Percentiles rank a stretch among this genome's conserved stretches.
Conservation (phyloP, 2,888 invertebrate species). For the Tenthredo mesomela region DNA sequence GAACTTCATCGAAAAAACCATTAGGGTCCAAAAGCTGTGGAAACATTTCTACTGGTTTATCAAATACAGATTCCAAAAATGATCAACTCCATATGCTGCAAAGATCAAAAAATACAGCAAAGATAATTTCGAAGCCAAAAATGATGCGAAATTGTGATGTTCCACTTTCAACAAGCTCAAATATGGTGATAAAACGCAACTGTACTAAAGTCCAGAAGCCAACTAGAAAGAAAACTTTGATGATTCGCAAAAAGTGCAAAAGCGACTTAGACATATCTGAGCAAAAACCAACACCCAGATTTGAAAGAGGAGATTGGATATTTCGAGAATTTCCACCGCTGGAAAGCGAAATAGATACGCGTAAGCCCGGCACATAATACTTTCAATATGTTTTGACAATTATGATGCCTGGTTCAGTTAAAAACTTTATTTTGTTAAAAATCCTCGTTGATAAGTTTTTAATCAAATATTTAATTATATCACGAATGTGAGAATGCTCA, state of each 20-base stretch:
- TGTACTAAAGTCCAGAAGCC: constrained; percentile 57
- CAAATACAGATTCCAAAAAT: background rate
- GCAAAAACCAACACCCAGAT: constrained; percentile 68
- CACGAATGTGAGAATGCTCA: constrained; percentile 31
- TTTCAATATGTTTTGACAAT: constrained; percentile 61
- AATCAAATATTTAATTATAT: constrained; percentile 22
- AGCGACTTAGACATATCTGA: constrained; percentile 71
- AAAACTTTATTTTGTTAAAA: constrained; percentile 23
- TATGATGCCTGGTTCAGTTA: constrained; percentile 71
- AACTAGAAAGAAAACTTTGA: constrained; percentile 59
- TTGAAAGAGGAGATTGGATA: constrained; percentile 67
- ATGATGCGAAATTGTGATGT: constrained; percentile 43
- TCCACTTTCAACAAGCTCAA: constrained; percentile 13
- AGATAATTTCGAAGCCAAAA: constrained; percentile 31
- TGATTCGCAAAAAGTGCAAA: constrained; percentile 63
- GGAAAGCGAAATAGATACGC: constrained; percentile 65
- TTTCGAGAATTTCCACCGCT: constrained; percentile 66
- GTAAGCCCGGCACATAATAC: constrained; percentile 69
- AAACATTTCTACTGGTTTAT: background rate
- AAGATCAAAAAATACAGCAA: constrained; percentile 13
- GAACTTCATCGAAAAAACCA: background rate
- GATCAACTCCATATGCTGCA: background rate
- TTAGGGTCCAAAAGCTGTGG: constrained; percentile 24
- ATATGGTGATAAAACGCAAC: constrained; percentile 50
- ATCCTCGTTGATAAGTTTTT: constrained; percentile 1